Percentiles rank a stretch among this genome's conserved stretches.
Evolutionary conservation across 1,140 invertebrate genomes (phyloP).

Genomic region (Subanguina moxae): DNA sequence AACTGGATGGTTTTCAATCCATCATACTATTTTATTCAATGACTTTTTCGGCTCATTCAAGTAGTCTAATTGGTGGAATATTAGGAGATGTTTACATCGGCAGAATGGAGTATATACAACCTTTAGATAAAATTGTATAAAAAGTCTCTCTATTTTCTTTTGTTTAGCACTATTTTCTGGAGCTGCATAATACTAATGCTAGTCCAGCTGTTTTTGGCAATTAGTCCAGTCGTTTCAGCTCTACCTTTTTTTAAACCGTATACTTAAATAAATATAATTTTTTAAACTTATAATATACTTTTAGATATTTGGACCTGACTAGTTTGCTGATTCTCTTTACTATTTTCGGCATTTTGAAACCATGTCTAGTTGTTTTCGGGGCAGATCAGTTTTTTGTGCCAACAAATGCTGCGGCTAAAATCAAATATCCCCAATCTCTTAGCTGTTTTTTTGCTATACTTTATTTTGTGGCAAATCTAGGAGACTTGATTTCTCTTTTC

Average conservation of each 20-base stretch:
- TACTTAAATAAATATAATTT: no score
- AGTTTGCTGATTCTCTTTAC: no score
- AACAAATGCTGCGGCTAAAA: background rate
- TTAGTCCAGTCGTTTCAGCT: no score
- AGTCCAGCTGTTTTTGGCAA: no score
- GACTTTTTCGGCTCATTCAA: background rate
- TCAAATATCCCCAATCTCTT: background rate
- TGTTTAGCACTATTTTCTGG: no score
- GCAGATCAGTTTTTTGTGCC: background rate
- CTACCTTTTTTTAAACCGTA: no score
- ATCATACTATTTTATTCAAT: background rate
- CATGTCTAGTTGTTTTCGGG: background rate
- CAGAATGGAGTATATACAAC: background rate
- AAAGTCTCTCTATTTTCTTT: no score
- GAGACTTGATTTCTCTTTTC: background rate
- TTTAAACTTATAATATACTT: no score
- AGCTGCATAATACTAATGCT: no score
- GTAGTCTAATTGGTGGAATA: background rate
- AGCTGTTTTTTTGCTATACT: background rate
- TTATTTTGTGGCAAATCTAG: background rate
- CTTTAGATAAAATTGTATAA: no score
- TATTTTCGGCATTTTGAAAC: background rate
- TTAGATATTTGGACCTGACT: no score
- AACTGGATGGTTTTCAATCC: background rate
- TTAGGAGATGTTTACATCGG: slow-evolving; percentile 1